phyloP scores from a whole-genome alignment of 1,140 invertebrate species.

The Penaeus vannamei region DNA sequence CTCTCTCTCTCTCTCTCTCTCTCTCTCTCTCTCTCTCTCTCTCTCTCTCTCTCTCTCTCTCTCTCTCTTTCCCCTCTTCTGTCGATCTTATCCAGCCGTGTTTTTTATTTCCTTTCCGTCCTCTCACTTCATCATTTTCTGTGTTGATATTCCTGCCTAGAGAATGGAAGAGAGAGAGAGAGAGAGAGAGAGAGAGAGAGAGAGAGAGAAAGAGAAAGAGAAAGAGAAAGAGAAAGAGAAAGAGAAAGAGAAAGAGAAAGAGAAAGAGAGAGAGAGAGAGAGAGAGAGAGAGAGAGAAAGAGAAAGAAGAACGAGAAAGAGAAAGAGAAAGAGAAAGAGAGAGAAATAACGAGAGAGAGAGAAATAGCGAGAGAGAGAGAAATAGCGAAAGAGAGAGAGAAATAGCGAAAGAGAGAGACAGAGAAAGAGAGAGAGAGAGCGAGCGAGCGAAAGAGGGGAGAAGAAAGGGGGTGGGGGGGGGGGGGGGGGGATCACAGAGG shows the following conservation, averaged over 20 bases:
- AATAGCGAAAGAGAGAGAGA: neutral
- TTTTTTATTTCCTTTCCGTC: no score
- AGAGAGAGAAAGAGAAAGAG: conserved; percentile 24
- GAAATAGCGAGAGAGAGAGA: conserved; percentile 39
- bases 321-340: conserved; percentile 18
- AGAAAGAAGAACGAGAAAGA: conserved; percentile 1
- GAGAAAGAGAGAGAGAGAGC: neutral
- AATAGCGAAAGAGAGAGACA: neutral
- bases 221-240: conserved; percentile 29
- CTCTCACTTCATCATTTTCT: no score
- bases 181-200: conserved; percentile 42
- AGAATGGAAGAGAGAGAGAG: conserved; percentile 17
- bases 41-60: no score
- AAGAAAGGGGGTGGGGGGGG: neutral
- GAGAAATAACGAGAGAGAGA: conserved; percentile 39
- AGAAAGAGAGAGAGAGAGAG: conserved; percentile 41
- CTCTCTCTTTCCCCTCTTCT: no score
- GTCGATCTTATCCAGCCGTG: no score
- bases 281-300: neutral
- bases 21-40: no score
- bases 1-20: no score
- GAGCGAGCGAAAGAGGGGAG: neutral
- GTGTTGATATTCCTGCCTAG: neutral
- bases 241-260: conserved; percentile 37
- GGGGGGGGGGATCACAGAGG: conserved; percentile 18